Percentiles rank a stretch among this genome's conserved stretches.
Conservation (phyloP, 1,140 invertebrate species). For the Solenopsis invicta region DNA sequence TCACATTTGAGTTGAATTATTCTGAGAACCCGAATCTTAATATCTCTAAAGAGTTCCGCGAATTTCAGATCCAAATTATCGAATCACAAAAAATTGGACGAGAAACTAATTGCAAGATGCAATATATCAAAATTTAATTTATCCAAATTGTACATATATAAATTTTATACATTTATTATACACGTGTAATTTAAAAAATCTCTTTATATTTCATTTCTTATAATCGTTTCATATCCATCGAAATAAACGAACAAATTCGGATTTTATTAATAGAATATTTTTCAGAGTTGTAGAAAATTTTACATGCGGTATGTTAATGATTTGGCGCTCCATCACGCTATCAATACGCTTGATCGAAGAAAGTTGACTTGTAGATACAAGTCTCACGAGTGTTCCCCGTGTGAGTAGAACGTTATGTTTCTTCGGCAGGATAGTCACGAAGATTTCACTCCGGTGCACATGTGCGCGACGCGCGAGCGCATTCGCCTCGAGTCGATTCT, state of each 20-base stretch:
- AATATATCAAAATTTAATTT: not conserved
- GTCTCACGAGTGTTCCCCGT: constrained; percentile 15
- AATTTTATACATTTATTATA: not conserved
- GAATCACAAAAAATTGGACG: not conserved
- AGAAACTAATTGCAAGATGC: not conserved
- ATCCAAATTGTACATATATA: not conserved
- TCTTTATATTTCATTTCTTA: not conserved
- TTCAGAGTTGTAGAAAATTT: constrained; percentile 5
- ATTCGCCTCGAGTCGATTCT: constrained; percentile 45
- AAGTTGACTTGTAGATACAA: constrained; percentile 13
- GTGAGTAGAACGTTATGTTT: constrained; percentile 10
- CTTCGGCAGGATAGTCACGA: constrained; percentile 32
- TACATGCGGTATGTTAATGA: not conserved
- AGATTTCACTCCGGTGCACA: constrained; percentile 68
- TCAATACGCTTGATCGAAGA: constrained; percentile 35
- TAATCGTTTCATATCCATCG: not conserved
- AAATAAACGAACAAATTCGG: not conserved
- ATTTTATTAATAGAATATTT: not conserved
- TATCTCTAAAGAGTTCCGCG: not conserved
- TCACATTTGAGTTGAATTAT: not conserved
- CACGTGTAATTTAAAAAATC: not conserved
- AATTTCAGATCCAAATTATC: not conserved
- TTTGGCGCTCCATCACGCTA: not conserved
- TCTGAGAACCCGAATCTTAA: not conserved
- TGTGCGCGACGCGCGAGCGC: constrained; percentile 66